A percentile compares a stretch with the other conserved stretches of the same genome.
Evolutionary conservation across 2,113 vertebrate genomes (phyloP).

Genomic region (Bos javanicus): DNA sequence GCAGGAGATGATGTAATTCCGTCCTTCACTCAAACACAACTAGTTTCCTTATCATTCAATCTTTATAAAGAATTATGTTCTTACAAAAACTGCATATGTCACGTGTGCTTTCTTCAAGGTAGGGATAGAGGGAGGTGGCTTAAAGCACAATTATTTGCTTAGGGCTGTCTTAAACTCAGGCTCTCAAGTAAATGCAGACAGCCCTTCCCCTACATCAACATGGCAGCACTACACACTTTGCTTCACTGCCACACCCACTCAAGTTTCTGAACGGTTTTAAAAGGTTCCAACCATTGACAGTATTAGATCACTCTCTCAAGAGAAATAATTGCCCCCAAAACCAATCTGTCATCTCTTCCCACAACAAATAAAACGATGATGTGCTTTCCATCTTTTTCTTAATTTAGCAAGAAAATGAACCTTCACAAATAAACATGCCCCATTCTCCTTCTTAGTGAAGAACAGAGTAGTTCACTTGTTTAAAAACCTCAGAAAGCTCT

Average conservation of each 20-base stretch:
- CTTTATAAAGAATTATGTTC: not conserved
- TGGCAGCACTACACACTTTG: not conserved
- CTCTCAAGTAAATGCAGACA: not conserved
- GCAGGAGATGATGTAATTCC: not conserved
- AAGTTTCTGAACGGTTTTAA: constrained; percentile 15
- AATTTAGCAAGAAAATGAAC: constrained; percentile 6
- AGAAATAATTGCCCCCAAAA: constrained; percentile 20
- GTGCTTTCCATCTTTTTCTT: not conserved
- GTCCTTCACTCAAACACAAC: not conserved
- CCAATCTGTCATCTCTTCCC: not conserved
- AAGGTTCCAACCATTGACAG: not conserved
- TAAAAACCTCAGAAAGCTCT: not conserved
- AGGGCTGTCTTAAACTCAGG: not conserved
- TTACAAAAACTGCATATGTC: not conserved
- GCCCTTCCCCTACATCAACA: not conserved
- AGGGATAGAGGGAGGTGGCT: not conserved
- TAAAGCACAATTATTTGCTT: not conserved
- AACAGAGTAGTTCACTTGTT: not conserved
- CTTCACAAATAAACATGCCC: not conserved
- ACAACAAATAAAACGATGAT: constrained; percentile 14
- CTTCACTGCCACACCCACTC: not conserved
- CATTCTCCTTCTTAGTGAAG: not conserved
- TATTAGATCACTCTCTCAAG: not conserved
- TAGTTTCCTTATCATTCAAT: not conserved
- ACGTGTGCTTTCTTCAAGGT: not conserved